These are phyloP conservation scores for Cancer borealis DNA, from an alignment of 2,888 invertebrate genomes.

Conservation along the genomic window DNA sequence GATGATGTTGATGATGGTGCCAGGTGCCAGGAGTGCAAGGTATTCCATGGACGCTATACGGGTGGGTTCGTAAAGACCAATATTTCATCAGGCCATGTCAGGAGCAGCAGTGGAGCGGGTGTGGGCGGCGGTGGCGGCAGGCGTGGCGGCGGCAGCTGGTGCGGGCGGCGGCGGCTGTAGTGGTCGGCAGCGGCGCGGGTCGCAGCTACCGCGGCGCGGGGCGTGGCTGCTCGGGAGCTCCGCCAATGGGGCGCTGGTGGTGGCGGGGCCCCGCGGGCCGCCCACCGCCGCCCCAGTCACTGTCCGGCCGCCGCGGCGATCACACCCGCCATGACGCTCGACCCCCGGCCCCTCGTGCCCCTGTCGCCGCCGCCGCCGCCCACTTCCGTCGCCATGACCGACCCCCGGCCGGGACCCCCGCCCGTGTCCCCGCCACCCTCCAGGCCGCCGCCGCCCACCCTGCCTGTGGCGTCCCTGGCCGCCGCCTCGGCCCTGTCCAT, in stretches of 20 bases:
- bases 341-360: constrained; percentile 73
- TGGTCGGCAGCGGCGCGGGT: constrained; percentile 66
- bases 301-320: constrained; percentile 72
- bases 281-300: constrained; percentile 71
- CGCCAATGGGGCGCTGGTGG: constrained; percentile 70
- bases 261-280: constrained; percentile 68
- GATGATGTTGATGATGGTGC: background rate
- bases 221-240: constrained; percentile 68
- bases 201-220: constrained; percentile 70
- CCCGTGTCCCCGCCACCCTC: constrained; percentile 71
- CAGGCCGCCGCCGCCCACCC: constrained; percentile 81
- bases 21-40: background rate
- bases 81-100: background rate
- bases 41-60: background rate
- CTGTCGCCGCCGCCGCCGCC: constrained; percentile 70
- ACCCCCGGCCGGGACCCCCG: constrained; percentile 71
- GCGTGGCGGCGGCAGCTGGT: constrained; percentile 31
- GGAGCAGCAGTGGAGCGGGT: background rate
- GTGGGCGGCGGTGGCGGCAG: constrained; percentile 21
- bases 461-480: constrained; percentile 84
- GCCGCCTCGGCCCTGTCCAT: constrained; percentile 82
- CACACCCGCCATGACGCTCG: constrained; percentile 72
- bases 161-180: constrained; percentile 53
- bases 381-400: constrained; percentile 69
- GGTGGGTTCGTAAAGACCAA: background rate